Evolutionary conservation across 2,797 vertebrate species (phyloP).

Genomic region (Enteromius afrohamiltoni): DNA sequence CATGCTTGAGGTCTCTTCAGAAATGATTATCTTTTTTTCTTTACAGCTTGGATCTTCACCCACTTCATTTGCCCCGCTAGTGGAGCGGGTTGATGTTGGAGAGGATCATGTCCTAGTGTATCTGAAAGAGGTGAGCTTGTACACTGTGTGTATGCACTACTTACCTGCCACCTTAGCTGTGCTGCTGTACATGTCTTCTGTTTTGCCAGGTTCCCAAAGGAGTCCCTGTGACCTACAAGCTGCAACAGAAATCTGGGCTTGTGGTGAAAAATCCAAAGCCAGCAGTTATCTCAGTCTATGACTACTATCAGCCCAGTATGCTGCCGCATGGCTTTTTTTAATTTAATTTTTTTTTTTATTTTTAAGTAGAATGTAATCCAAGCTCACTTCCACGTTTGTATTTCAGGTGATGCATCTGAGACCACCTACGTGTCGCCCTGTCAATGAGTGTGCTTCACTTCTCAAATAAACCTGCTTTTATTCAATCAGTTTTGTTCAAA

Average conservation of each 20-base stretch:
- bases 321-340: too few relatives aligned
- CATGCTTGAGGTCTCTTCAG: neutral
- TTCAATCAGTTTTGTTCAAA: too few relatives aligned
- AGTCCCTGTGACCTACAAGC: neutral
- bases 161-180: neutral
- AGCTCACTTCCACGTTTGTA: too few relatives aligned
- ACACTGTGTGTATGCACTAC: neutral
- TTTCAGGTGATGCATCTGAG: too few relatives aligned
- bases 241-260: neutral
- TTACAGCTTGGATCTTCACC: neutral
- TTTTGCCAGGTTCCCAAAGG: neutral
- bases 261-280: neutral
- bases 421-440: too few relatives aligned
- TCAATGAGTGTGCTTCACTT: too few relatives aligned
- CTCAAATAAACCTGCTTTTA: neutral
- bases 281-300: neutral
- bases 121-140: constrained; percentile 1
- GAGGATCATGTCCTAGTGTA: neutral
- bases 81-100: neutral
- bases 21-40: neutral
- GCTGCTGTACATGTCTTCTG: neutral
- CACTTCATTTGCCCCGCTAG: rapidly evolving
- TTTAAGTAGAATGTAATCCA: too few relatives aligned
- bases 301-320: constrained; percentile 20
- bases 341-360: too few relatives aligned